A percentile compares a stretch with the other conserved stretches of the same genome.
Evolutionary conservation across 2,888 invertebrate species (phyloP).

Genomic region (Cistogaster globosa): DNA sequence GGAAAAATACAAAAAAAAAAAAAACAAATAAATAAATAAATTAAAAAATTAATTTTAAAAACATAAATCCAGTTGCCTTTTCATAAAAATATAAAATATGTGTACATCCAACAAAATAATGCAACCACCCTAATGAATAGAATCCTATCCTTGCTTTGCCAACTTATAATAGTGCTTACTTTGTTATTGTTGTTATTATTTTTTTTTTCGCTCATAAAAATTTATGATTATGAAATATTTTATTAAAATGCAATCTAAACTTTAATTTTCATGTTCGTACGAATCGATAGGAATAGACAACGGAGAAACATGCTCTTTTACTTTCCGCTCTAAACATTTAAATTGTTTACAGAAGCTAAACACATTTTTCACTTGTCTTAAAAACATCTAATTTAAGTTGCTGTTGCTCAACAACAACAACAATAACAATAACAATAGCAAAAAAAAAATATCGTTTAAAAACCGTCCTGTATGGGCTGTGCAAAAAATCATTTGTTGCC

Average conservation of each 20-base stretch:
- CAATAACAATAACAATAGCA: neutral
- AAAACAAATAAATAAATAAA: too few species aligned
- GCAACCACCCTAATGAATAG: conserved; percentile 40
- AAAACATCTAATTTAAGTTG: conserved; percentile 62
- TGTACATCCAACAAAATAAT: neutral
- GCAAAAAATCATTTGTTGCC: conserved; percentile 49
- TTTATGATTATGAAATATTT: conserved; percentile 70
- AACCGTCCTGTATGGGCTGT: conserved; percentile 43
- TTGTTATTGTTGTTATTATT: conserved; percentile 42
- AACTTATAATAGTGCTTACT: conserved; percentile 24
- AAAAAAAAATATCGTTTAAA: conserved; percentile 38
- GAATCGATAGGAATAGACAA: neutral
- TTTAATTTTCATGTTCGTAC: conserved; percentile 31
- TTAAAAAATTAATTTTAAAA: too few species aligned
- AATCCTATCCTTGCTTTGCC: conserved; percentile 39
- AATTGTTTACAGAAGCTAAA: conserved; percentile 67
- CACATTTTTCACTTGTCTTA: conserved; percentile 61
- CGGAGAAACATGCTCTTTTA: conserved; percentile 41
- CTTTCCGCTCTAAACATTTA: conserved; percentile 56
- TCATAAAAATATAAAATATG: too few species aligned
- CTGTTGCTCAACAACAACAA: conserved; percentile 8
- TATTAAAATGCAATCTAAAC: conserved; percentile 65
- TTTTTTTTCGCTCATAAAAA: conserved; percentile 45
- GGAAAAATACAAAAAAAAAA: too few species aligned
- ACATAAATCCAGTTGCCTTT: too few species aligned